Conservation (phyloP, 2,113 vertebrate genomes). For the Rhea pennata region DNA sequence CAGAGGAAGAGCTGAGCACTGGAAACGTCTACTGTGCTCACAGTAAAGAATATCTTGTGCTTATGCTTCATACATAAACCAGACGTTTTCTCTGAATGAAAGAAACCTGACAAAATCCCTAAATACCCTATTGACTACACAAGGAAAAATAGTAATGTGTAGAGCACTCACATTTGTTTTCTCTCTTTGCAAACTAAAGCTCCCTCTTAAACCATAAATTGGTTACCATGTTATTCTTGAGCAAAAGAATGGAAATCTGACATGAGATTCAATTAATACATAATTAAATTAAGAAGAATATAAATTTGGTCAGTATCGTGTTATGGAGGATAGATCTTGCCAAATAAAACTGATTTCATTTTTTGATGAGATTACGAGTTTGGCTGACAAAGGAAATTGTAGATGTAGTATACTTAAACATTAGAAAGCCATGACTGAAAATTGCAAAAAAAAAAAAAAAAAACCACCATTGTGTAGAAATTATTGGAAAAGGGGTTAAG, state of each 20-base stretch:
- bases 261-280: background rate
- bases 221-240: background rate
- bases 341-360: background rate
- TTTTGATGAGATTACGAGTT: background rate
- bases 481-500: background rate
- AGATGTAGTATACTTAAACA: background rate
- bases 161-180: background rate
- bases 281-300: background rate
- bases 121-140: background rate
- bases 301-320: background rate
- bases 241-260: background rate
- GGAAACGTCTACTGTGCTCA: background rate
- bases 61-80: background rate
- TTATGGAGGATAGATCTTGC: background rate
- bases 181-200: background rate
- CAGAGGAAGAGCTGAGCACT: background rate
- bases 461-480: too few relatives aligned
- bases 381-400: background rate
- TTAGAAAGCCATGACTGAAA: background rate
- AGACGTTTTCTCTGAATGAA: background rate
- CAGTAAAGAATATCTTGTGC: background rate
- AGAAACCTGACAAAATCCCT: background rate
- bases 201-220: background rate
- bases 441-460: background rate
- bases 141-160: background rate